Percentiles rank a stretch among this genome's conserved stretches.
Evolutionary conservation across 2,113 vertebrate genomes (phyloP).

Genomic region (Anas platyrhynchos): DNA sequence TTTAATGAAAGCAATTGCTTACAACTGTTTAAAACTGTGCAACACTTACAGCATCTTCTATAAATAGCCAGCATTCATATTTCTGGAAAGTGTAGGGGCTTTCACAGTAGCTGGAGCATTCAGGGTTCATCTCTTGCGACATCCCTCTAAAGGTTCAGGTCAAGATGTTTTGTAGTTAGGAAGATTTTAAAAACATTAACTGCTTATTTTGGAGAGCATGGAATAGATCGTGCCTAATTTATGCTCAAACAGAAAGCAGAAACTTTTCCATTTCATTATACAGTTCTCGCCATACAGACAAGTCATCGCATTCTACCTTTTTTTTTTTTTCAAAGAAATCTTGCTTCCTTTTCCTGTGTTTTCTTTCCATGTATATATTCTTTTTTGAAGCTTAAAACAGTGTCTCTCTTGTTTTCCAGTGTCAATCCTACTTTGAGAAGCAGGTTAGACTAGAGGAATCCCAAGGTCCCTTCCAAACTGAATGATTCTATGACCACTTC

Average conservation of each 20-base stretch:
- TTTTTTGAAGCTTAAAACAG: neutral
- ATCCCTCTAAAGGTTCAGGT: neutral
- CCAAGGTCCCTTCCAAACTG: neutral
- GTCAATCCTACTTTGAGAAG: neutral
- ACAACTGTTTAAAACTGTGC: rapidly evolving
- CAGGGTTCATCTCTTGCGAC: neutral
- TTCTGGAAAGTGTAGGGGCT: neutral
- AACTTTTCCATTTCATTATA: neutral
- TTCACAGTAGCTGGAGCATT: neutral
- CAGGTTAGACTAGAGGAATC: neutral
- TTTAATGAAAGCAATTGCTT: neutral
- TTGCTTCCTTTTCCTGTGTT: neutral
- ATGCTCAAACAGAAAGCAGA: neutral
- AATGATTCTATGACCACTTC: neutral
- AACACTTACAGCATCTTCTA: neutral
- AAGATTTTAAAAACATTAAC: neutral
- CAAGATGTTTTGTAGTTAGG: neutral
- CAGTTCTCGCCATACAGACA: neutral
- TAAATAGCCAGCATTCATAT: neutral
- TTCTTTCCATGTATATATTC: neutral
- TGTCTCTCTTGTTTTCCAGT: neutral
- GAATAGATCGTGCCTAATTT: neutral
- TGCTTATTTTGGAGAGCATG: neutral
- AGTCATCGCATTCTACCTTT: neutral
- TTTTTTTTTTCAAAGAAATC: neutral